Evolutionary conservation across 2,888 invertebrate species (phyloP).

Genomic region (Congeria kusceri): DNA sequence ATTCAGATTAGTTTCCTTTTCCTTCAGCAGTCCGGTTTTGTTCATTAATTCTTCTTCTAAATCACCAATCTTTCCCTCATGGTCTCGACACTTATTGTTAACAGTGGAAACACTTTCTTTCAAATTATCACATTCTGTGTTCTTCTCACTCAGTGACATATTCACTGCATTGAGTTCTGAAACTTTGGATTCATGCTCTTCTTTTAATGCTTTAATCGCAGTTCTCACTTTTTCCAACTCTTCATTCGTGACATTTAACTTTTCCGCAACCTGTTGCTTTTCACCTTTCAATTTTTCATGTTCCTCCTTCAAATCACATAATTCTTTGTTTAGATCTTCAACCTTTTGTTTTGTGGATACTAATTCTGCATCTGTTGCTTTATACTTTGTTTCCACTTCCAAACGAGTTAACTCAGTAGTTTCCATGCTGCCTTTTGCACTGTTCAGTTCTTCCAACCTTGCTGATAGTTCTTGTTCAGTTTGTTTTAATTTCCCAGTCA

Average conservation of each 20-base stretch:
- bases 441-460: constrained; percentile 36
- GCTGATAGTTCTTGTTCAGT: constrained; percentile 46
- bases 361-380: neutral
- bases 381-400: constrained; percentile 1
- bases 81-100: neutral
- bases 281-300: constrained; percentile 33
- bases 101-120: neutral
- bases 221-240: constrained; percentile 25
- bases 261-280: constrained; percentile 28
- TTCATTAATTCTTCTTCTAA: constrained; percentile 5
- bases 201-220: constrained; percentile 9
- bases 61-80: neutral
- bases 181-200: constrained; percentile 2
- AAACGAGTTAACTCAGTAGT: neutral
- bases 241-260: constrained; percentile 2
- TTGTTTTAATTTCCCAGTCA: no score
- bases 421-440: constrained; percentile 18
- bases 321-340: constrained; percentile 30
- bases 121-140: neutral
- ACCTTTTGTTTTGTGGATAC: neutral
- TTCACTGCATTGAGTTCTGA: neutral
- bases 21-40: neutral
- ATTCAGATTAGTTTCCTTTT: neutral
- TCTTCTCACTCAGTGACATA: neutral
- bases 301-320: constrained; percentile 55